Base-by-base conservation (phyloP, 1,140 invertebrate genomes). In the Drosophila asahinai region DNA sequence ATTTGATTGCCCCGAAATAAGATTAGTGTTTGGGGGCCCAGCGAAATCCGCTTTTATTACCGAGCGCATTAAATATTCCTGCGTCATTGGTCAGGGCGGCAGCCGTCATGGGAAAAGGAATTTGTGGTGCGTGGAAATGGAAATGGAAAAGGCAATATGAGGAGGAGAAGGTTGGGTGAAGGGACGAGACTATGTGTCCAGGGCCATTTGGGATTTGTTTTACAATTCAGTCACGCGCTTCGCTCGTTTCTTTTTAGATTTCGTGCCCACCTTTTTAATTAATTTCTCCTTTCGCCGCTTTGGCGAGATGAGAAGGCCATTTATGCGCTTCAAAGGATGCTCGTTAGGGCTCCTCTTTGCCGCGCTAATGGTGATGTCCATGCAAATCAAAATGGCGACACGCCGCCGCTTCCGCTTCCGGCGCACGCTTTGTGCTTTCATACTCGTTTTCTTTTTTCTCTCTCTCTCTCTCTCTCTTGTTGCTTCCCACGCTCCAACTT, bases 311-410 rank as follows among this genome's bases (percentile, higher is more conserved):
- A 54, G 51, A 64, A 62, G 49, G 65, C 47, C 82, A 65, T 86
- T 86, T 81, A 79, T 61, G 65, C 78, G 70, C 49, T 81, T 65
- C 48, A 72, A 83, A 83, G 66, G 65, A 72, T 81, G 57, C 74
- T 68, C 57, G 67, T 51, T 62, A 81, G 62, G 33, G 43, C 11
- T 33, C 40, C 57, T 45, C 12, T 22, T 12, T 63, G 55, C 19
- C 43, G 22, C 49, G 42, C 60, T 84, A 67, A 72, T 70, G 58
- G 49, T 62, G 63, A 81, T 76, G 63, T 33, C 73, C 65, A 81
- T 64, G 73, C 81, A 90, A 89, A 89, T 89, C 86, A 84, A 84
- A 90, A 84, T 89, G 84, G 84, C 73, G 71, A 81, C 84, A 89
- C 86, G 68, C 70, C 60, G 70, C n/a, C n/a, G 54, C 78, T 81